Evolutionary conservation across 2,113 vertebrate species (phyloP), one percentile per base, ranked within the genome.

Genomic region (Bucco capensis): DNA sequence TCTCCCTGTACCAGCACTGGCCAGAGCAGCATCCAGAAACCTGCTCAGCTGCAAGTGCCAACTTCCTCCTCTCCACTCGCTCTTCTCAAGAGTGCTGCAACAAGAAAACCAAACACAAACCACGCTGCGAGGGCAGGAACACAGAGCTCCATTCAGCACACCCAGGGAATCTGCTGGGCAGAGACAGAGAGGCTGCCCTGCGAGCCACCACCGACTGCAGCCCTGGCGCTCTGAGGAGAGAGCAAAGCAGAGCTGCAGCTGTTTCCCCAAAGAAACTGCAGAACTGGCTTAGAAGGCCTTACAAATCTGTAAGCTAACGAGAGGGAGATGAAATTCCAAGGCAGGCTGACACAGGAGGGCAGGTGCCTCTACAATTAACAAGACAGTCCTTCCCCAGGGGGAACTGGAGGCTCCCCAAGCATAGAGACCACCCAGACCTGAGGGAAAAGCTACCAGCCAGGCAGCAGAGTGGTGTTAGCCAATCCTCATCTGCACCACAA

Each of bases 381-480:
- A 42, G 37, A 61, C 19, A 37, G 9, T 1, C 6, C 18, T 15
- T 7, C 30, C 5, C 5, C 2, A 0, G 18, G 18, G 53, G 14
- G 9, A 47, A 14, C 13, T 5, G 6, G 24, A 78, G 76, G 64
- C 23, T 44, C 35, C 67, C 44, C 27, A n/a, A 14, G 16, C 2
- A 2, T 5, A 3, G 0, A 2, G 3, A 6, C 15, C 31, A 23
- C 38, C 30, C n/a, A 42, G 27, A 74, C 3, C 23, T 1, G 15
- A 44, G n/a, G 30, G 37, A 64, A 25, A 22, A 37, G 57, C 35
- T 53, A 11, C 47, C 37, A 40, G 42, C 19, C 38, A 22, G 66
- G 31, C 71, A 37, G 27, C 60, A 21, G 9, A 9, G 6, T 16
- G 12, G 30, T 9, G 5, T 38, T 10, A 27, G 21, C 57, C 5